Conservation (phyloP, 2,888 invertebrate species). For the Scaptomyza polygonia region DNA sequence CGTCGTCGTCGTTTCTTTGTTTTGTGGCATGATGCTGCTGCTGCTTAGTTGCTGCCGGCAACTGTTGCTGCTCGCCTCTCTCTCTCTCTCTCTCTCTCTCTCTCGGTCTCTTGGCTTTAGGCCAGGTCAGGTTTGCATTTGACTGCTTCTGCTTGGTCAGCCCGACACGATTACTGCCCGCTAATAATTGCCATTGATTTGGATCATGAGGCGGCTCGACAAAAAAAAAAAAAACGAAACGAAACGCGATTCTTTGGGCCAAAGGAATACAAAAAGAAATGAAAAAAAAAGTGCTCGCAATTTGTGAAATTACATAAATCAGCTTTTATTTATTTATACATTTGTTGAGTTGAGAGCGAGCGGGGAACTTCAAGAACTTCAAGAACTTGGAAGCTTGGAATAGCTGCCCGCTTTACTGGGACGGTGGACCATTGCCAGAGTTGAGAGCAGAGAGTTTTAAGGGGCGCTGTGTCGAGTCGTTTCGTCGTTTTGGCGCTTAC, state of each 20-base stretch:
- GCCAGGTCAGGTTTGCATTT: slow-evolving; percentile 57
- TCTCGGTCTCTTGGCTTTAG: slow-evolving; percentile 22
- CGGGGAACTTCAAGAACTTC: slow-evolving; percentile 14
- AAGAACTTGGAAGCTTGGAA: slow-evolving; percentile 15
- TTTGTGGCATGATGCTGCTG: slow-evolving; percentile 44
- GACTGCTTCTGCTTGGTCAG: slow-evolving; percentile 54
- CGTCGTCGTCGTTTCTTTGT: slow-evolving; percentile 52
- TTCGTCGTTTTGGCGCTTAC: slow-evolving; percentile 29
- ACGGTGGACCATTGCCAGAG: neutral
- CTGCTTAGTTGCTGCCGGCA: slow-evolving; percentile 6
- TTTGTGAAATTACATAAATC: slow-evolving; percentile 81
- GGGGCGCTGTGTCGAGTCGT: slow-evolving; percentile 46
- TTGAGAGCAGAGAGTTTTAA: slow-evolving; percentile 9
- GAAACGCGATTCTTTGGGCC: slow-evolving; percentile 14
- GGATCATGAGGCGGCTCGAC: slow-evolving; percentile 52
- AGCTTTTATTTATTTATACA: slow-evolving; percentile 78
- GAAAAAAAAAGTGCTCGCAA: slow-evolving; percentile 59
- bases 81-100: slow-evolving; percentile 16
- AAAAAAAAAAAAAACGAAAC: slow-evolving; percentile 10
- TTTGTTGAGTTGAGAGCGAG: slow-evolving; percentile 63
- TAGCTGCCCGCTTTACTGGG: neutral
- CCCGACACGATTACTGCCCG: slow-evolving; percentile 68
- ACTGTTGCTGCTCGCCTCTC: slow-evolving; percentile 8
- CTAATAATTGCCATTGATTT: slow-evolving; percentile 80
- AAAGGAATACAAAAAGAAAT: neutral